These are phyloP conservation scores for Trachelus stipa DNA, from an alignment of 2,888 invertebrate genomes.

Conservation along the genomic window DNA sequence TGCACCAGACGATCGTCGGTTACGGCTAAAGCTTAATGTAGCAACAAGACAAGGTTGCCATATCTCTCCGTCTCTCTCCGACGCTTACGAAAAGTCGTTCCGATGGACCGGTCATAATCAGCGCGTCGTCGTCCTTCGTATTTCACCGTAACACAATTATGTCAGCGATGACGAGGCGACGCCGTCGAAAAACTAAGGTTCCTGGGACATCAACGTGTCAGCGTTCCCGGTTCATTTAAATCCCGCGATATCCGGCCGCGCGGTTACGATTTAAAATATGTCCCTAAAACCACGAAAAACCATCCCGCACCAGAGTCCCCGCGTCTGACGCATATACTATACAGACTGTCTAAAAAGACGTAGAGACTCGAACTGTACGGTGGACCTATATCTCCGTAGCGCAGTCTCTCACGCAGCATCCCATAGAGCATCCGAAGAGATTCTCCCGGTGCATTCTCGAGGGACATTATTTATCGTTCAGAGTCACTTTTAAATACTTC, in stretches of 20 bases:
- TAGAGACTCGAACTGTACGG: not conserved
- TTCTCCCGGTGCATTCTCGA: constrained; percentile 14
- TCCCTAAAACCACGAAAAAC: not conserved
- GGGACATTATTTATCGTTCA: constrained; percentile 25
- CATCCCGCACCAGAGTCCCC: no score
- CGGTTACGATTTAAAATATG: not conserved
- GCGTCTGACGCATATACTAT: no score
- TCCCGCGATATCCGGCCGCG: constrained; percentile 34
- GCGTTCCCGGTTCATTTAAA: constrained; percentile 42
- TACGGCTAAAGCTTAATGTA: no score
- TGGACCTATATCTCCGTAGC: not conserved
- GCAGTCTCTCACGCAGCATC: not conserved
- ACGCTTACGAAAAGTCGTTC: not conserved
- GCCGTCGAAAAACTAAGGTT: constrained; percentile 15
- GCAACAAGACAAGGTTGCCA: not conserved
- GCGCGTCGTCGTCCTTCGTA: constrained; percentile 8
- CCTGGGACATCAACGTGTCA: constrained; percentile 42
- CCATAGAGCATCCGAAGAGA: not conserved
- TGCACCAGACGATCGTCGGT: not conserved
- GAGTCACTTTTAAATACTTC: constrained; percentile 11
- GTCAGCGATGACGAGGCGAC: constrained; percentile 11
- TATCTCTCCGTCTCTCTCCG: not conserved
- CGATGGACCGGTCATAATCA: not conserved
- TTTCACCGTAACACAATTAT: constrained; percentile 12
- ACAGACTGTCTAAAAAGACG: not conserved